Percentiles rank a stretch among this genome's conserved stretches.
Evolutionary conservation across 2,888 invertebrate species (phyloP).

Genomic region (Lithosia quadra): DNA sequence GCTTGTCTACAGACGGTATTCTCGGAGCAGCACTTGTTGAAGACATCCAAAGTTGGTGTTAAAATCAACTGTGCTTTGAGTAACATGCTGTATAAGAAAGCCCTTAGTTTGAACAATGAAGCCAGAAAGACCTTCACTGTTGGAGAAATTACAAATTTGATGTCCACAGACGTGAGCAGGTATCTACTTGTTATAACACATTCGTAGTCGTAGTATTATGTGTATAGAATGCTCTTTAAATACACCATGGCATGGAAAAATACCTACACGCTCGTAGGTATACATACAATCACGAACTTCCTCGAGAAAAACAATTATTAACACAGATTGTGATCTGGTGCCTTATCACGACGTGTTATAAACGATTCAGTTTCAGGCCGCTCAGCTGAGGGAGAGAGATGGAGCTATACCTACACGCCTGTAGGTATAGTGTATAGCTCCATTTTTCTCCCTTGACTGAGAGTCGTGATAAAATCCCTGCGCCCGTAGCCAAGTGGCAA

Average conservation of each 20-base stretch:
- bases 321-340: neutral
- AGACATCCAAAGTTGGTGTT: conserved; percentile 93
- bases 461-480: no score
- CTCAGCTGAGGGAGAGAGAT: no score
- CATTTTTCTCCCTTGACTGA: no score
- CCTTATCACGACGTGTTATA: no score
- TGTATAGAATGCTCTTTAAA: no score
- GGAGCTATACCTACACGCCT: no score
- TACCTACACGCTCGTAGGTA: no score
- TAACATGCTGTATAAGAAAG: conserved; percentile 93
- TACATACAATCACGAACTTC: neutral
- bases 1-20: conserved; percentile 92
- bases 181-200: conserved; percentile 34
- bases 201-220: neutral
- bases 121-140: conserved; percentile 92
- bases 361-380: no score
- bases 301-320: neutral
- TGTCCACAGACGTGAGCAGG: conserved; percentile 94
- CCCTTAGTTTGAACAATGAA: conserved; percentile 90
- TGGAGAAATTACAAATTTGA: conserved; percentile 94
- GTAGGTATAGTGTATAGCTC: no score
- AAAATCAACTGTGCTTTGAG: conserved; percentile 93
- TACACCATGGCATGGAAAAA: no score
- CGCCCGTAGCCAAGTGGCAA: no score
- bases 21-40: conserved; percentile 94